phyloP scores from a whole-genome alignment of 2,797 vertebrate genomes.

The Dryobates pubescens region DNA sequence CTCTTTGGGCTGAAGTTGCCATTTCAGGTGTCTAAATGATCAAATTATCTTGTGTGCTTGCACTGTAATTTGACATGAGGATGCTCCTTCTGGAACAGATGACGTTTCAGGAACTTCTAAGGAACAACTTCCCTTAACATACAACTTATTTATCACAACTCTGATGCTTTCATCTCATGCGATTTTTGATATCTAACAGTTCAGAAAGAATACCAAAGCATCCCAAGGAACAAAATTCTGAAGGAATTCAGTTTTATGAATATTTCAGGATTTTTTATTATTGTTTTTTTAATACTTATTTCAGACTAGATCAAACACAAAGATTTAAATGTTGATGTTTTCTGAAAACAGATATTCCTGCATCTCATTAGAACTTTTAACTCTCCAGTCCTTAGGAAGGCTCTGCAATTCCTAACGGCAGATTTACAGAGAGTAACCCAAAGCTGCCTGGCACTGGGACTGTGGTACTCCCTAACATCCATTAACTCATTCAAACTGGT shows the following conservation, averaged over 20 bases:
- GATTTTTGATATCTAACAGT: conserved; percentile 53
- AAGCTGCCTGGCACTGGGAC: not conserved
- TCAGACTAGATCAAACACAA: conserved; percentile 61
- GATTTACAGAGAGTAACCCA: not conserved
- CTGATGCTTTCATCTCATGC: conserved; percentile 56
- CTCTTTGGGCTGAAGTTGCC: not conserved
- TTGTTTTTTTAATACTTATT: not conserved
- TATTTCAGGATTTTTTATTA: conserved; percentile 31
- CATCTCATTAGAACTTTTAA: conserved; percentile 24
- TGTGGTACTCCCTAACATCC: not conserved
- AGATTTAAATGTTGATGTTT: conserved; percentile 58
- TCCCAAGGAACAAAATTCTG: conserved; percentile 53
- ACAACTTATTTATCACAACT: conserved; percentile 50
- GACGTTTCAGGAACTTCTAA: conserved; percentile 45
- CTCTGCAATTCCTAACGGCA: not conserved
- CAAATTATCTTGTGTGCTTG: conserved; percentile 22
- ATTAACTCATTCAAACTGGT: not conserved
- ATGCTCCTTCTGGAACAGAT: conserved; percentile 20
- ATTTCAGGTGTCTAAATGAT: conserved; percentile 10
- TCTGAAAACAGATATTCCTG: not conserved
- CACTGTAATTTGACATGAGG: conserved; percentile 45
- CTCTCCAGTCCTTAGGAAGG: conserved; percentile 15
- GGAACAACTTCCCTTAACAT: not conserved
- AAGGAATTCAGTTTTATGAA: conserved; percentile 57
- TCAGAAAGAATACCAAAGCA: conserved; percentile 59